A percentile compares a stretch with the other conserved stretches of the same genome.
Conservation (phyloP, 2,888 invertebrate genomes). For the Orchesellides sinensis region DNA sequence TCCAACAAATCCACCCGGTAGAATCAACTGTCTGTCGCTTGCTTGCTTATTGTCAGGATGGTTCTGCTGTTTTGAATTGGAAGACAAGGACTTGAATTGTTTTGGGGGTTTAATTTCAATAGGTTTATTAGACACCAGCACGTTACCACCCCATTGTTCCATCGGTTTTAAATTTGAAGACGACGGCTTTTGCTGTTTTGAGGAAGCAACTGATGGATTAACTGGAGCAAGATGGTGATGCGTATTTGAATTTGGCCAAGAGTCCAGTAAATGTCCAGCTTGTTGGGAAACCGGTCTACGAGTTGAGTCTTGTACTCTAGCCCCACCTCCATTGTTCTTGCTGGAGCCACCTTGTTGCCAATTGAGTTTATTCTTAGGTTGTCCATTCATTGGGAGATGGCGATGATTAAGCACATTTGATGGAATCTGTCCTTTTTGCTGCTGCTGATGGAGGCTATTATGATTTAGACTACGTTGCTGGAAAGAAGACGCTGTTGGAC, state of each 20-base stretch:
- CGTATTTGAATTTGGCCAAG: slow-evolving; percentile 74
- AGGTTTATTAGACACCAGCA: slow-evolving; percentile 57
- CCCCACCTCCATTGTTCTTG: slow-evolving; percentile 13
- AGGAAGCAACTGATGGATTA: not conserved
- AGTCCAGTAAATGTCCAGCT: slow-evolving; percentile 73
- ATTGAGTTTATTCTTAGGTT: slow-evolving; percentile 29
- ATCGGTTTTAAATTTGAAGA: slow-evolving; percentile 33
- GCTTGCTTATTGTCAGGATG: slow-evolving; percentile 19
- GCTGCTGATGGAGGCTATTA: slow-evolving; percentile 6
- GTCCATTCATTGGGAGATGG: slow-evolving; percentile 32
- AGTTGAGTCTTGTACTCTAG: slow-evolving; percentile 43
- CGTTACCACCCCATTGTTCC: slow-evolving; percentile 49
- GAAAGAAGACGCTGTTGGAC: slow-evolving; percentile 2
- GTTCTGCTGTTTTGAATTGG: not conserved
- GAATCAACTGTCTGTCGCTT: slow-evolving; percentile 44
- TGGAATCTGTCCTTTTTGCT: slow-evolving; percentile 24
- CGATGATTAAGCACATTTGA: slow-evolving; percentile 24
- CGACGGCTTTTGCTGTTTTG: not conserved
- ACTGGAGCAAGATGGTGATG: slow-evolving; percentile 73
- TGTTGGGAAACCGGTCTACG: slow-evolving; percentile 72
- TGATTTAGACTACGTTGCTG: slow-evolving; percentile 19
- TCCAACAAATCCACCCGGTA: slow-evolving; percentile 32
- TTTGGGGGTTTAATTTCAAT: slow-evolving; percentile 46
- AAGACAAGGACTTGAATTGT: no score
- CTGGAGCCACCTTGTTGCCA: slow-evolving; percentile 9